Evolutionary conservation across 1,140 invertebrate species (phyloP).

Genomic region (Phymastichus coffea): DNA sequence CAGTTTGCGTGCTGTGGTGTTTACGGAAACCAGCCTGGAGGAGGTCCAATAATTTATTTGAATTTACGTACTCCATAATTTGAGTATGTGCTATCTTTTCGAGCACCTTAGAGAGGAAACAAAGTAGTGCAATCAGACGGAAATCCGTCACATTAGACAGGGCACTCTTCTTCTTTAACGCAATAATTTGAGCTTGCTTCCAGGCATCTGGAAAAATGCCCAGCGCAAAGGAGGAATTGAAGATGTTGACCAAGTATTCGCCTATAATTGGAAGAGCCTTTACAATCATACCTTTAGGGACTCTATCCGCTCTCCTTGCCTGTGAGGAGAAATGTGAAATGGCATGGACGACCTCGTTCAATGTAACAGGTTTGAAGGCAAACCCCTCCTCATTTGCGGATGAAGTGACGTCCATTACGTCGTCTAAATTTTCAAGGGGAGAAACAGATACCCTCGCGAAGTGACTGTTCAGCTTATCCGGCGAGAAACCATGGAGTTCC

Average conservation of each 20-base stretch:
- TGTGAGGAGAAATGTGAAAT: not conserved
- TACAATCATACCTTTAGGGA: not conserved
- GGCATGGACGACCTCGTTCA: not conserved
- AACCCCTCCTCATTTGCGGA: not conserved
- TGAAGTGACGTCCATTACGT: not conserved
- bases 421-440: not conserved
- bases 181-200: not conserved
- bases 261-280: not conserved
- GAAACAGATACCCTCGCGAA: not conserved
- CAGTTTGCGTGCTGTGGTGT: slow-evolving; percentile 35
- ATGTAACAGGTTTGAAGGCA: not conserved
- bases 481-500: not conserved
- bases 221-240: not conserved
- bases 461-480: not conserved
- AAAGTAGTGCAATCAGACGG: slow-evolving; percentile 12
- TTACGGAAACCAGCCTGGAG: slow-evolving; percentile 38
- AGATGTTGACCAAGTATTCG: not conserved
- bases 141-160: not conserved
- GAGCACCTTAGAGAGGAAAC: not conserved
- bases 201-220: not conserved
- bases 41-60: not conserved
- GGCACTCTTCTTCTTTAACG: not conserved
- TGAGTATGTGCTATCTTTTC: not conserved
- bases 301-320: not conserved
- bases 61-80: no score